Base-by-base conservation (phyloP, 2,797 vertebrate genomes). In the Gouania willdenowi region DNA sequence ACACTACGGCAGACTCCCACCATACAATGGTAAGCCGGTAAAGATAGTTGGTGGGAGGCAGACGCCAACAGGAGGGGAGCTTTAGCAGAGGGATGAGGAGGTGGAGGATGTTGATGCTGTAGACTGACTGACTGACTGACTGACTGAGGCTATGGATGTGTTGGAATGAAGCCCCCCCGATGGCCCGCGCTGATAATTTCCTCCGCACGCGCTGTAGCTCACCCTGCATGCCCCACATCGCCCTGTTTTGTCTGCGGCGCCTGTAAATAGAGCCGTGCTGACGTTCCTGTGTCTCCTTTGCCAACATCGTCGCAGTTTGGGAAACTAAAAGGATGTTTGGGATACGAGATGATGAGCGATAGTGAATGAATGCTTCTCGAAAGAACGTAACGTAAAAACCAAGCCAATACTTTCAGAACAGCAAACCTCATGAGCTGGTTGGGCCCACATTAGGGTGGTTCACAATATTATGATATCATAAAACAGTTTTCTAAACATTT, bases 31-130 rank as follows among this genome's bases (percentile, higher is more conserved):
- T 78, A 76, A 80, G 73, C 67, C 23, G 47, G 66, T 56, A 34
- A 31, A 71, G 55, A 60, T 66, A 68, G 70, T 76, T 75, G 66
- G 71, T 71, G 66, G 75, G 75, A 74, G 69, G 63, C 26, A 71
- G 63, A 67, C 61, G 49, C 55, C 46, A 63, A 32, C 47, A 28
- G 43, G 41, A 22, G 53, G 32, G 11, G 46, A 41, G 43, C 56
- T 27, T 30, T 45, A 51, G 44, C 39, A 7, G 40, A 39, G 25
- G 54, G 42, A 64, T 53, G 29, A 64, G 42, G 33, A 26, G 24
- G 29, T 3, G 19, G 6, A 32, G 12, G 28, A 21, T 35, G 65
- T 40, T 39, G 59, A 45, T 55, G 66, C 19, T 46, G 40, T 32
- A 4, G 31, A 37, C 45, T 30, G 67, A 57, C 36, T 58, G 67